Evolutionary conservation across 1,140 invertebrate species (phyloP), one percentile per base, ranked within the genome.

Genomic region (Drosophila pandora): DNA sequence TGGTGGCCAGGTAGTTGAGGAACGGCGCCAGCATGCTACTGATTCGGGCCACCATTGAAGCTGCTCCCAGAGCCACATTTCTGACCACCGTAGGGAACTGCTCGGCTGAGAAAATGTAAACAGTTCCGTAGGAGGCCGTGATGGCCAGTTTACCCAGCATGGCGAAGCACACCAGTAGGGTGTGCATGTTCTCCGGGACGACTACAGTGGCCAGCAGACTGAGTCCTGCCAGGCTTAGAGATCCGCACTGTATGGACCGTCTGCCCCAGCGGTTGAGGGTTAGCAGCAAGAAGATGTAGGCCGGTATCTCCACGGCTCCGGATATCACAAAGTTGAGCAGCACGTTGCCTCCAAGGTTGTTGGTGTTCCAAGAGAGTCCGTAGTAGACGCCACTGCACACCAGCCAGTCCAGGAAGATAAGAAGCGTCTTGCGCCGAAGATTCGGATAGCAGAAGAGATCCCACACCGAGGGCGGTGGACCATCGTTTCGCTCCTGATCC

Each of bases 131-230:
- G 6, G 96, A 95, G 0, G 95, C 94, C 0, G 96, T 96, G 54
- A 97, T 96, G 12, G 95, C 95, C 74, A 97, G 93, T 92, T 97
- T 97, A 7, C 95, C 96, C 45, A 96, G 90, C 95, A 97, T 97
- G 6, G 96, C 95, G 43, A 95, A 93, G 6, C 93, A 92, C 3
- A 96, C 93, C 0, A 94, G 89, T n/a, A 96, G 71, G 93, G 93
- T 95, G 2, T 91, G 91, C 55, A 93, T 90, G 54, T 94, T 90
- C 65, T 88, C 43, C n/a, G 95, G 94, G 22, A 96, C 93, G 17
- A 94, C 90, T 53, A 93, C 91, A 1, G 94, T 95, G 6, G 93
- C 84, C 25, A 95, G 87, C 28, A 96, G 91, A 21, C 94, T 93
- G 8, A 94, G 57, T 13, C 95, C 96, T 4, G 95, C 94, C 2